Conservation (phyloP, 2,797 vertebrate genomes). For the Argyrosomus regius region DNA sequence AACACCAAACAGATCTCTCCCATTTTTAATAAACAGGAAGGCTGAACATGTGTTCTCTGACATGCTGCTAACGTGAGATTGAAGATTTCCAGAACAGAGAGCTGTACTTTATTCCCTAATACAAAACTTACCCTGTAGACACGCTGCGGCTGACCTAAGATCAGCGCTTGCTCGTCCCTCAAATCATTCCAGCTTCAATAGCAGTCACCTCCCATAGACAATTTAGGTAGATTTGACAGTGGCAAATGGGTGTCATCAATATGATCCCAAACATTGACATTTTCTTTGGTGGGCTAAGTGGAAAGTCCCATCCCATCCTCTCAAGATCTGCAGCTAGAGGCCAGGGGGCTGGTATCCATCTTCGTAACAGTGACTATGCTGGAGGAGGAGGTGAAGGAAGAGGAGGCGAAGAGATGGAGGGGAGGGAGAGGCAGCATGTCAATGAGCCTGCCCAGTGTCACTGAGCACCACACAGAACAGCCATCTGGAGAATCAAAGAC, state of each 20-base stretch:
- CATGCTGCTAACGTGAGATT: constrained; percentile 20
- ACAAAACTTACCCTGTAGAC: constrained; percentile 33
- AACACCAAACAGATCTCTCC: neutral
- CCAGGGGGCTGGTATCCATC: constrained; percentile 81
- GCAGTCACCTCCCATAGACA: constrained; percentile 63
- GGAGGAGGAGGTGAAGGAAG: constrained; percentile 81
- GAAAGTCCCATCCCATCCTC: constrained; percentile 75
- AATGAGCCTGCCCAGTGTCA: constrained; percentile 89
- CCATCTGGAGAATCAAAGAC: constrained; percentile 91
- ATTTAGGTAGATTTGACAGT: constrained; percentile 74
- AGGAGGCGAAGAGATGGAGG: constrained; percentile 80
- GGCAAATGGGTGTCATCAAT: constrained; percentile 81
- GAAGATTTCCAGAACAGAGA: constrained; percentile 41
- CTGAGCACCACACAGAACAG: constrained; percentile 88
- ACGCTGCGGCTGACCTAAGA: constrained; percentile 46
- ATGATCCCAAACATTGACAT: constrained; percentile 79
- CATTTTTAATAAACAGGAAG: constrained; percentile 30
- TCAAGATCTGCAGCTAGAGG: constrained; percentile 78
- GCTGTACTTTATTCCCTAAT: constrained; percentile 34
- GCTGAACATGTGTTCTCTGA: constrained; percentile 38
- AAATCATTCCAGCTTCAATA: constrained; percentile 53
- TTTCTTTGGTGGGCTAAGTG: constrained; percentile 80
- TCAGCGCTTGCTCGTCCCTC: constrained; percentile 53
- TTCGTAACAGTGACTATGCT: constrained; percentile 79
- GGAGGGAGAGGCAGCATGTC: constrained; percentile 87